Evolutionary conservation across 2,888 invertebrate genomes (phyloP).

Genomic region (Masnerella sp.): DNA sequence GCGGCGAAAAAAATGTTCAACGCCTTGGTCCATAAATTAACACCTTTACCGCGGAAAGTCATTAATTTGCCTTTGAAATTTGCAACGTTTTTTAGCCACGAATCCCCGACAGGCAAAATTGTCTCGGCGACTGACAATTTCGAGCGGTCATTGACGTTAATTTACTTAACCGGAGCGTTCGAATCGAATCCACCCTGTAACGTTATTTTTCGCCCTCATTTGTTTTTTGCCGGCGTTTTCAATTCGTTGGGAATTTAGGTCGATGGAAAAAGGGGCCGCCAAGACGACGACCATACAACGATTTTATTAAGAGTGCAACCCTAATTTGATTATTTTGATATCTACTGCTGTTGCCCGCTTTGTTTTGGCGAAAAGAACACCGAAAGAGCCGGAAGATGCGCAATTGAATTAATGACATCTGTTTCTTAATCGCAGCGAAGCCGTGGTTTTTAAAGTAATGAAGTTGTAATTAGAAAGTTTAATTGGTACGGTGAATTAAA

Average conservation of each 20-base stretch:
- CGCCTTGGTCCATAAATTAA: too few species aligned
- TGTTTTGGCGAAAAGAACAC: neutral
- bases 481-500: conserved; percentile 33
- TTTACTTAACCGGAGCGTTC: conserved; percentile 18
- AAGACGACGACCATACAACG: conserved; percentile 10
- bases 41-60: too few species aligned
- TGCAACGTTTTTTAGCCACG: too few species aligned
- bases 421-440: conserved; percentile 29
- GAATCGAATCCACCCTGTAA: neutral
- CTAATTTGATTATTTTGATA: conserved; percentile 43
- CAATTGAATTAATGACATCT: conserved; percentile 21
- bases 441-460: conserved; percentile 23
- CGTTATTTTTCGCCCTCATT: conserved; percentile 8
- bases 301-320: conserved; percentile 18
- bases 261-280: too few species aligned
- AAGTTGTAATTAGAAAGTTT: conserved; percentile 40
- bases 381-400: neutral
- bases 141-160: conserved; percentile 12
- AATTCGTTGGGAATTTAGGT: conserved; percentile 20
- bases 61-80: conserved; percentile 5
- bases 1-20: too few species aligned
- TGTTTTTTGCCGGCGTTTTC: conserved; percentile 23
- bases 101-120: too few species aligned
- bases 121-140: conserved; percentile 10
- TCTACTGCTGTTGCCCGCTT: neutral